Evolutionary conservation across 2,888 invertebrate species (phyloP), one percentile per base, ranked within the genome.

Genomic region (Eilema sororculum): DNA sequence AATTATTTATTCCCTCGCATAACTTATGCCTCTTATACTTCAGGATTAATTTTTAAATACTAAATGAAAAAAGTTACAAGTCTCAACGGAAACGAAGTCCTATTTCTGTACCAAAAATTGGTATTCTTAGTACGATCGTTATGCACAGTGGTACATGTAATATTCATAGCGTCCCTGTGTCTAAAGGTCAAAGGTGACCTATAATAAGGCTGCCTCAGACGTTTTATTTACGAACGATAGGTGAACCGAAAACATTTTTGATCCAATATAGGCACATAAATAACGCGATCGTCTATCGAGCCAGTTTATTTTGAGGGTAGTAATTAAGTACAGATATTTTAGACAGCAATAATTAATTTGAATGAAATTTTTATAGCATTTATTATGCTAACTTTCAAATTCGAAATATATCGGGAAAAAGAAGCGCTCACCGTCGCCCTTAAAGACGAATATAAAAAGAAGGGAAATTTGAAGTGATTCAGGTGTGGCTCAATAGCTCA

Each of bases 91-190:
- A 22, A 66, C 41, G 20, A 59, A n/a, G 28, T 59, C 16, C 28
- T 41, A 67, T 67, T 67, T 59, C 46, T 67, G 22, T 46, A 60
- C 22, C 46, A 16, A 67, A 60, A 52, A 67, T 61, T 67, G 24
- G 12, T 56, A 67, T 61, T 67, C 58, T 65, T 58, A 24, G 24
- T 52, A 33, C 52, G 12, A 52, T 60, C 41, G 67, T 58, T 41
- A 58, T 37, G 33, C 22, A 58, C 20, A 37, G 58, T n/a, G 60
- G 60, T 8, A 28, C 25, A 33, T 61, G 24, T 33, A 67, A 67
- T 61, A 61, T 67, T 67, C 52, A 67, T 67, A 61, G 30, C 30
- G 52, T 61, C 59, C 58, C 58, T 24, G 30, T 22, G 12, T 33
- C 0, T n/a, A 60, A 67, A 67, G 61, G 30, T 61, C 52, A 61